These are phyloP conservation scores for Heliconius melpomene DNA, from an alignment of 1,140 invertebrate species.

Conservation along the genomic window DNA sequence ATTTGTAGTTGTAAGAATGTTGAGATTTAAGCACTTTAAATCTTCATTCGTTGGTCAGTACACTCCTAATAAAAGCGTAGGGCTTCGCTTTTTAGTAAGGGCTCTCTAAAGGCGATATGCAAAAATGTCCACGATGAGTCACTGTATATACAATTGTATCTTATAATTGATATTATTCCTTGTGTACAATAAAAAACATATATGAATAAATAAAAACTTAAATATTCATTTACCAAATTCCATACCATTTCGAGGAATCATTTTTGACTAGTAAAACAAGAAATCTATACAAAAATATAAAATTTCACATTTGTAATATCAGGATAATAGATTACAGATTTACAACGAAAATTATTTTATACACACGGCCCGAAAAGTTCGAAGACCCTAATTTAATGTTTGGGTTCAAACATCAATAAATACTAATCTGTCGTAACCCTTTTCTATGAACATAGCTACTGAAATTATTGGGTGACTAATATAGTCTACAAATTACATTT, in stretches of 20 bases:
- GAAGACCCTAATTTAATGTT: slow-evolving; percentile 11
- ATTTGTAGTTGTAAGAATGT: too few species aligned
- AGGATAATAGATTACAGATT: neutral
- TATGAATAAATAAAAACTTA: too few species aligned
- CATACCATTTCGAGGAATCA: neutral
- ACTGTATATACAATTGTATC: too few species aligned
- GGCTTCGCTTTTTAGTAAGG: too few species aligned
- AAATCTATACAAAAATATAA: neutral
- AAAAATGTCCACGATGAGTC: too few species aligned
- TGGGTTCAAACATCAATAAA: slow-evolving; percentile 12
- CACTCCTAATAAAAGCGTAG: too few species aligned
- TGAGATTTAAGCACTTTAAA: too few species aligned
- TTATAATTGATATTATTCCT: too few species aligned
- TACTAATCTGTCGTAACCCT: slow-evolving; percentile 8
- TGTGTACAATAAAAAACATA: too few species aligned
- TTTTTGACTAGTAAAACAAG: neutral
- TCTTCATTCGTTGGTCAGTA: too few species aligned
- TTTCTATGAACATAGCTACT: slow-evolving; percentile 3
- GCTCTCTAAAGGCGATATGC: too few species aligned
- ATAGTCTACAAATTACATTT: neutral
- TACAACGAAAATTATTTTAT: neutral
- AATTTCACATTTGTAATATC: neutral
- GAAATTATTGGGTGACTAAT: neutral
- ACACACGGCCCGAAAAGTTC: slow-evolving; percentile 8
- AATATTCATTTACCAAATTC: neutral